A percentile compares a stretch with the other conserved stretches of the same genome.
Evolutionary conservation across 2,888 invertebrate species (phyloP).

Genomic region (Orthonevra nobilis): DNA sequence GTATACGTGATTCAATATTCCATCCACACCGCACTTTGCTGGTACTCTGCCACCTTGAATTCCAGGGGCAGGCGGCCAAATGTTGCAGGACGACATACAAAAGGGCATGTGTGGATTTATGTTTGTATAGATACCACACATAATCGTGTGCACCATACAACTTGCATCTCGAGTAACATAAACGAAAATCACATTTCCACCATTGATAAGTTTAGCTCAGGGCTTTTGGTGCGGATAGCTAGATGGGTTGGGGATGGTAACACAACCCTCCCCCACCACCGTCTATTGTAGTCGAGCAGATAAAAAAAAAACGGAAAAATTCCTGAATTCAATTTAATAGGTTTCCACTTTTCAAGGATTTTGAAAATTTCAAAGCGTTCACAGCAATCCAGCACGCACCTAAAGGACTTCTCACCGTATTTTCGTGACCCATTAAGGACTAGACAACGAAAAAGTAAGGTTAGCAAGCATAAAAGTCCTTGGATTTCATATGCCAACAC

Average conservation of each 20-base stretch:
- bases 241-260: too few species aligned
- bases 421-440: conserved; percentile 36
- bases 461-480: conserved; percentile 35
- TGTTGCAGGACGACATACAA: conserved; percentile 34
- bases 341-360: conserved; percentile 15
- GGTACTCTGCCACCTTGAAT: neutral
- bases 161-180: conserved; percentile 17
- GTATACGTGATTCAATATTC: conserved; percentile 63
- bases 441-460: neutral
- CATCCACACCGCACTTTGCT: neutral
- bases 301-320: neutral
- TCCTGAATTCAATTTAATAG: conserved; percentile 45
- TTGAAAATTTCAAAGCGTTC: neutral
- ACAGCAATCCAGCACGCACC: conserved; percentile 29
- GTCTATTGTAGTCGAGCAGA: too few species aligned
- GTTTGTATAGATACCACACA: conserved; percentile 23
- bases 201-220: conserved; percentile 8
- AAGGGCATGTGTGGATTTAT: neutral
- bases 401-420: conserved; percentile 2
- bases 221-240: neutral
- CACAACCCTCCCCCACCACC: conserved; percentile 11
- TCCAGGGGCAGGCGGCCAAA: conserved; percentile 21
- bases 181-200: conserved; percentile 21
- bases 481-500: neutral
- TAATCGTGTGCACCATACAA: conserved; percentile 21